Conservation (phyloP, 2,797 vertebrate species). For the Sebastes umbrosus region DNA sequence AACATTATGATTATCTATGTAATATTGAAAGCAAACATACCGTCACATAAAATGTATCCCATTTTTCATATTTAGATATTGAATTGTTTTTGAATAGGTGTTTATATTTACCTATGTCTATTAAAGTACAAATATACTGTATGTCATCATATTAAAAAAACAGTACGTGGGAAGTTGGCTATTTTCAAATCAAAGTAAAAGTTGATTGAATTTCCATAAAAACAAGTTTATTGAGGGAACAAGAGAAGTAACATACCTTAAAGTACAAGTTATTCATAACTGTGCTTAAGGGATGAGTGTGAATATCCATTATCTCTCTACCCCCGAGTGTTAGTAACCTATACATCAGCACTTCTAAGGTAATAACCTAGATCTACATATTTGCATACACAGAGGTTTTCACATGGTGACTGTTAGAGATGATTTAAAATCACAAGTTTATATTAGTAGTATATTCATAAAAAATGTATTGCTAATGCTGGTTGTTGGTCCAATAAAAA, state of each 20-base stretch:
- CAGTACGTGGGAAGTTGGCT: neutral
- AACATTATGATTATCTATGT: neutral
- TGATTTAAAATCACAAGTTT: slow-evolving; percentile 3
- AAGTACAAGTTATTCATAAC: slow-evolving; percentile 15
- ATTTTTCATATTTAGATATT: neutral
- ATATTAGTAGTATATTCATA: slow-evolving; percentile 22
- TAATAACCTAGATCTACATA: slow-evolving; percentile 2
- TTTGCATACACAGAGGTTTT: slow-evolving; percentile 9
- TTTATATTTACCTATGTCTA: neutral
- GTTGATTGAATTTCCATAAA: neutral
- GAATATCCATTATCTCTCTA: neutral
- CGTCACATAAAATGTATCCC: neutral
- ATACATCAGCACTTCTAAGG: slow-evolving; percentile 4
- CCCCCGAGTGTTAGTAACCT: slow-evolving; percentile 53
- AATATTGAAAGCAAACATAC: neutral
- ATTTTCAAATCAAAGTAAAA: neutral
- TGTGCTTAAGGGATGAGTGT: neutral
- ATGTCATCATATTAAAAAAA: neutral
- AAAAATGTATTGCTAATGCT: neutral
- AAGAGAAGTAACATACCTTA: neutral
- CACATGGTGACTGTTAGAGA: slow-evolving; percentile 1
- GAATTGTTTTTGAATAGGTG: neutral
- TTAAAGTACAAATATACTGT: neutral
- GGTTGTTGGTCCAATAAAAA: slow-evolving; percentile 21
- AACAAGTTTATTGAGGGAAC: slow-evolving; percentile 34